Evolutionary conservation across 2,113 vertebrate genomes (phyloP), one percentile per base, ranked within the genome.

Genomic region (Gallinago jamesoni): DNA sequence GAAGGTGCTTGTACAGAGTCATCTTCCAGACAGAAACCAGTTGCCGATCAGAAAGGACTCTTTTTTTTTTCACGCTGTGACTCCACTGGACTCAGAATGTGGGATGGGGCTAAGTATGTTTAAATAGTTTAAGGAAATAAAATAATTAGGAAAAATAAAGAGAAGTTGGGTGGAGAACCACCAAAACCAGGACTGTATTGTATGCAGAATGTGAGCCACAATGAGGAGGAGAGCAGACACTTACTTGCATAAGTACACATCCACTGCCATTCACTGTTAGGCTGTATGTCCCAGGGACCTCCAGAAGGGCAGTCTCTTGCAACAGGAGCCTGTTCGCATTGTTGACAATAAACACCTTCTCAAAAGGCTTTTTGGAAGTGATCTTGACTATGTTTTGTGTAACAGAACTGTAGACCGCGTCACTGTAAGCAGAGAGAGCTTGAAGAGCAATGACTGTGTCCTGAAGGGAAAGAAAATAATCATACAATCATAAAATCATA

Each of bases 391-490:
- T 4, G 8, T 91, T 96, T 75, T 96, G 93, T 27, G 81, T 70
- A 27, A 87, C 67, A 82, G 95, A 82, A 11, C 80, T 93, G 82
- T 96, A 95, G 48, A 95, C 97, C 37, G 91, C 93, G 55, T 70
- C 88, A 19, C 94, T 91, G 69, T 97, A 98, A 30, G 89, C 69
- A 43, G 98, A 66, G 0, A 98, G 93, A 6, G 97, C 97, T 90
- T 98, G 97, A 77, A 98, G 97, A 37, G 97, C 97, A 64, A 96
- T 83, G 21, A 97, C 91, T 23, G 98, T 98, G 68, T 98, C 98
- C 98, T 98, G 82, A 77, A 91, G 41, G 25, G 74, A 77, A 57
- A 81, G 27, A 55, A 89, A 72, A 66, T 30, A 60, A 31, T 23
- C 33, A 35, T 14, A 59, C 21, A 59, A 35, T 59, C 56, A 59